Evolutionary conservation across 2,797 vertebrate genomes (phyloP), one percentile per base, ranked within the genome.

Genomic region (Acrocephalus scirpaceus): DNA sequence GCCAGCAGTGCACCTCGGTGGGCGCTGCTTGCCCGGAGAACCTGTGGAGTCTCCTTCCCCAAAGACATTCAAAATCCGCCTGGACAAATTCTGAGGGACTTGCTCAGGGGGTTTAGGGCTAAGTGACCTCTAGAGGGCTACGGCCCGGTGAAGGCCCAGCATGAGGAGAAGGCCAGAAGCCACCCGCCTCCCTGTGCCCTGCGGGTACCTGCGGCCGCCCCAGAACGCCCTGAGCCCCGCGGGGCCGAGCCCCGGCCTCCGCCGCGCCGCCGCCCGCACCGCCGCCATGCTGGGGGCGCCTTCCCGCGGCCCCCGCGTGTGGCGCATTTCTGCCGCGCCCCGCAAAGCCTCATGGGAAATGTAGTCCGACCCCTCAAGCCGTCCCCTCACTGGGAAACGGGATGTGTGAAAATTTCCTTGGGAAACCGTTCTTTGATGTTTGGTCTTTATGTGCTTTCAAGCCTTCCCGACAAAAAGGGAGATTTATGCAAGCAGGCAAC

Each of bases 381-480:
- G 16, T 0, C 2, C 5, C 5, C 12, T 16, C 10, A 7, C 4
- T 30, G 61, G 32, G 26, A 34, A 19, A 30, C 4, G 6, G 40
- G 16, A 19, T 4, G 20, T 10, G 60, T 25, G 26, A 18, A 53
- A 53, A 15, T 20, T 32, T 26, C 27, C 5, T 30, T 16, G 5
- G 61, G 27, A 12, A 36, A 36, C 4, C 17, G 10, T 36, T 78
- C n/a, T 45, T 45, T 36, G n/a, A 20, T 65, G 16, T 32, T 60
- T 60, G 10, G 8, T 2, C 17, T 32, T 26, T 26, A 21, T 25
- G 21, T 53, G 21, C n/a, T 45, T 56, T 45, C 40, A 32, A 4
- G 40, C 50, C 40, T 45, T 19, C 8, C 8, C 11, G 4, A 20
- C 17, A 11, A 4, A 17, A 47, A 21, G 7, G 23, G 30, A 40